A percentile compares a stretch with the other conserved stretches of the same genome.
phyloP scores from a whole-genome alignment of 2,888 invertebrate genomes.

The Zhengitettix transpicula region DNA sequence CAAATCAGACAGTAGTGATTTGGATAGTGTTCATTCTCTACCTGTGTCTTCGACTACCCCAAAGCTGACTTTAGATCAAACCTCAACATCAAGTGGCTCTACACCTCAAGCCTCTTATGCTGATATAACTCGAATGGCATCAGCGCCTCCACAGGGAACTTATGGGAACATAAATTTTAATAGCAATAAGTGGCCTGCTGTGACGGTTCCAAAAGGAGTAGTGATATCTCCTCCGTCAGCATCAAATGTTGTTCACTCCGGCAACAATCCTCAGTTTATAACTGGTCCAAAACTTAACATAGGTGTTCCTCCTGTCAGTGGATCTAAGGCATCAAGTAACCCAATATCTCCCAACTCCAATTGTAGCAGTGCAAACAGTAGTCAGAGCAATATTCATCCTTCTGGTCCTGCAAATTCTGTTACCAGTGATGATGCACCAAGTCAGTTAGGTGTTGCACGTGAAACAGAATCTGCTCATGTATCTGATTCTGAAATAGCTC shows the following conservation, averaged over 20 bases:
- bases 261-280: conserved; percentile 8
- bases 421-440: not conserved
- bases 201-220: conserved; percentile 3
- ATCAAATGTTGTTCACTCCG: not conserved
- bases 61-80: conserved; percentile 20
- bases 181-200: conserved; percentile 7
- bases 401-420: not conserved
- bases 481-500: not conserved
- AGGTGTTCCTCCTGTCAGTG: conserved; percentile 13
- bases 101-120: conserved; percentile 55
- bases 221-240: not conserved
- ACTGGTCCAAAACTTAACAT: conserved; percentile 11
- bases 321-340: conserved; percentile 4
- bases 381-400: not conserved
- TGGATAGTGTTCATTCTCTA: conserved; percentile 72
- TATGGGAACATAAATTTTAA: conserved; percentile 6
- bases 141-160: conserved; percentile 10
- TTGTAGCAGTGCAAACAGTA: not conserved
- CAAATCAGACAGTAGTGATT: conserved; percentile 60
- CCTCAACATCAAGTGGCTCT: conserved; percentile 20
- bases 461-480: not conserved
- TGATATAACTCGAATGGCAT: conserved; percentile 52
- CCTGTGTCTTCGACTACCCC: conserved; percentile 39
- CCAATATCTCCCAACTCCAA: not conserved
- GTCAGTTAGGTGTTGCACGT: not conserved